Evolutionary conservation across 2,888 invertebrate species (phyloP), one percentile per base, ranked within the genome.

Genomic region (Cataglyphis altisquamis): DNA sequence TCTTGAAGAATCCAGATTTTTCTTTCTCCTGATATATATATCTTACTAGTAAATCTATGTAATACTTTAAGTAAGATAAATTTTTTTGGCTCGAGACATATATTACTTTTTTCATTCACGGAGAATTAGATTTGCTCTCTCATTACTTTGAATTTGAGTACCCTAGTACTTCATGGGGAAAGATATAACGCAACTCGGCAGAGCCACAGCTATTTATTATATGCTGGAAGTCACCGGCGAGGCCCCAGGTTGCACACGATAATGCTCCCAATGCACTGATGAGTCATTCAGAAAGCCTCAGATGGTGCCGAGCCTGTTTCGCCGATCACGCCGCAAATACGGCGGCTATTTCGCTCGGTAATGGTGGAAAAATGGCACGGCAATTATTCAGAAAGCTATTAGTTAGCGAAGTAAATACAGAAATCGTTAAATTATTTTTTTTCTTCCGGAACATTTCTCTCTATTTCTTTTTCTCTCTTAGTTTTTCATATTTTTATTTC

Each of bases 251-350:
- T 92, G 91, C 90, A 89, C 86, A 86, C 86, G 88, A 89, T 92
- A 93, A 92, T 93, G 89, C 90, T 91, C 92, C 91, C 91, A 86
- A 86, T 90, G 91, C 89, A 91, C 87, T 90, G 88, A 93, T 93
- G 94, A 94, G 91, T 94, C 93, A 92, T 94, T 91, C 89, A 25
- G 84, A 66, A 90, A 92, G 92, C 87, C 93, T 93, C 93, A 92
- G 94, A 92, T 93, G 94, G 91, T 89, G 88, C 84, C 87, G 83
- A 82, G 87, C 87, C 86, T 83, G 85, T 89, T 86, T 88, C 86
- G 87, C 88, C 91, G 91, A 93, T 94, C 92, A 91, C 84, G 36
- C 86, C 84, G 82, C 90, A 89, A 89, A 91, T 91, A 89, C 86
- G 83, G 83, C 91, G 90, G 90, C 91, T 91, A 92, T 87, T 85